These are phyloP conservation scores for Chelon auratus DNA, from an alignment of 2,797 vertebrate species.

Conservation along the genomic window DNA sequence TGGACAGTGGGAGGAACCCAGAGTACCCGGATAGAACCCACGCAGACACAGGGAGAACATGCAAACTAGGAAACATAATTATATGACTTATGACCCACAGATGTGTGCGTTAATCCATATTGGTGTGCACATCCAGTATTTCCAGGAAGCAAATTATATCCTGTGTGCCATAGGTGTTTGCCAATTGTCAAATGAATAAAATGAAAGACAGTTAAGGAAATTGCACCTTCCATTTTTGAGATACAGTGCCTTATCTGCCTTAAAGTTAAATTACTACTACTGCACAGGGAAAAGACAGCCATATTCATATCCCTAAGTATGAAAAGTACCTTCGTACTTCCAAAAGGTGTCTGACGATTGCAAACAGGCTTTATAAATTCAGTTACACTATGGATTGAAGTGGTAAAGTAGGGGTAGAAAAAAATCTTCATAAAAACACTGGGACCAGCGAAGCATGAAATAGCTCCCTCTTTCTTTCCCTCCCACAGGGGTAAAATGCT, in stretches of 20 bases:
- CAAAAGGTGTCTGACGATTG: constrained; percentile 66
- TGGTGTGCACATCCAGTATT: constrained; percentile 36
- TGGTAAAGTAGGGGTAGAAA: constrained; percentile 43
- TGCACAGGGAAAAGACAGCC: constrained; percentile 61
- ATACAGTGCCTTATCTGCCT: constrained; percentile 73
- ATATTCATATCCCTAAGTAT: constrained; percentile 74
- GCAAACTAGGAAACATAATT: constrained; percentile 46
- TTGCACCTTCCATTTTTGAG: constrained; percentile 62
- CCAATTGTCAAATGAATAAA: constrained; percentile 77
- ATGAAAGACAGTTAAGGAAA: constrained; percentile 77
- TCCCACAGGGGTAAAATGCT: constrained; percentile 78
- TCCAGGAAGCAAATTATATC: constrained; percentile 58
- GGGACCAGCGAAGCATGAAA: constrained; percentile 82
- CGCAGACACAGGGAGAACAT: no score
- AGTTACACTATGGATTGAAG: constrained; percentile 69
- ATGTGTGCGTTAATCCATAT: constrained; percentile 65
- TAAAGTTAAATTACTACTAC: constrained; percentile 76
- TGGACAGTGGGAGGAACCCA: no score
- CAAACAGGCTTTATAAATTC: constrained; percentile 71
- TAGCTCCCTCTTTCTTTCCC: constrained; percentile 80
- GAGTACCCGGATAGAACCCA: no score
- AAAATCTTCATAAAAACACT: constrained; percentile 83
- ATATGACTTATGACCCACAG: constrained; percentile 47
- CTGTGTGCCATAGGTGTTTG: constrained; percentile 73
- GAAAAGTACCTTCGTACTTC: constrained; percentile 69